Evolutionary conservation across 2,888 invertebrate genomes (phyloP).

Genomic region (Graphium colonna): DNA sequence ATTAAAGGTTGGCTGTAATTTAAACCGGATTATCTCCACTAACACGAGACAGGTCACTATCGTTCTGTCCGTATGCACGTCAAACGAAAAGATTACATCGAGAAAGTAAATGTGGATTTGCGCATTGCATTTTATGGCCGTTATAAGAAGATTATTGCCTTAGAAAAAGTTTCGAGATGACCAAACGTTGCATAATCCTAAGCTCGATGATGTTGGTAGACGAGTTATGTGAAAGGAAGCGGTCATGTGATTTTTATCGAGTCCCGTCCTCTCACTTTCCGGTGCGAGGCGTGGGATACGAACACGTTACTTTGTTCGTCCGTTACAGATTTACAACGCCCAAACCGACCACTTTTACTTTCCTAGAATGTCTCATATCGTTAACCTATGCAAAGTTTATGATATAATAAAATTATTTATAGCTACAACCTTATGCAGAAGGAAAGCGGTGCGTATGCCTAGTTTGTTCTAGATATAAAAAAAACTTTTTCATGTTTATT

Average conservation of each 20-base stretch:
- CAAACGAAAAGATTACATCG: too few species aligned
- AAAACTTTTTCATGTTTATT: too few species aligned
- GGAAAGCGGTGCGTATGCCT: too few species aligned
- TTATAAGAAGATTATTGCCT: constrained; percentile 2
- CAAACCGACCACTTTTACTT: constrained; percentile 74
- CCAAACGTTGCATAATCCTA: constrained; percentile 17
- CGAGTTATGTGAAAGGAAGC: constrained; percentile 6
- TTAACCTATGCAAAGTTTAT: too few species aligned
- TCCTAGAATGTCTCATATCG: constrained; percentile 37
- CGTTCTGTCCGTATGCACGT: too few species aligned
- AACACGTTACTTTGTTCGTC: constrained; percentile 44
- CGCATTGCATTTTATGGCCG: constrained; percentile 1
- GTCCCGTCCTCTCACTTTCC: constrained; percentile 65
- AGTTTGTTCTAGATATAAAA: too few species aligned
- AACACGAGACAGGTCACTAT: too few species aligned
- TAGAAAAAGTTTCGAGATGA: constrained; percentile 9
- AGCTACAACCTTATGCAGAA: too few species aligned
- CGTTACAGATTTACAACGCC: constrained; percentile 51
- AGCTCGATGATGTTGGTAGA: constrained; percentile 15
- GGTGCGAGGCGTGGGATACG: constrained; percentile 41
- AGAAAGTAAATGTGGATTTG: too few species aligned
- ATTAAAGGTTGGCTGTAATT: too few species aligned
- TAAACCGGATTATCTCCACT: too few species aligned
- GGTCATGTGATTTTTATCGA: constrained; percentile 30
- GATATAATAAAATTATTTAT: too few species aligned